phyloP scores from a whole-genome alignment of 2,113 vertebrate genomes.

The Stegostoma tigrinum region DNA sequence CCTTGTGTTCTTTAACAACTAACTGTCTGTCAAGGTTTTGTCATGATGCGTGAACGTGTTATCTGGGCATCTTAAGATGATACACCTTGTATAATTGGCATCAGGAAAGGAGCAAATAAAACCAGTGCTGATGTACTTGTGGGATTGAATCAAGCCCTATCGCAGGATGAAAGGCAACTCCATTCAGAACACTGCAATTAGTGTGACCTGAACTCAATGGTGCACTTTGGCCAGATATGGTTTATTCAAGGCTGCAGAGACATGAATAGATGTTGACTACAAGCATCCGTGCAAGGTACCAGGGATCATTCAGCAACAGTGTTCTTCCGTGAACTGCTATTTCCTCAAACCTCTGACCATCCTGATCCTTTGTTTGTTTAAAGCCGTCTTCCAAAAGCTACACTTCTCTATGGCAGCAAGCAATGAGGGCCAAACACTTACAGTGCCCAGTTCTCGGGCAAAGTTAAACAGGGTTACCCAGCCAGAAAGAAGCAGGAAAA shows the following conservation, averaged over 20 bases:
- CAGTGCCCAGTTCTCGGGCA: background rate
- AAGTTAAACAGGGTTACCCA: background rate
- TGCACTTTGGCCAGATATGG: background rate
- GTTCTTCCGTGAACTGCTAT: background rate
- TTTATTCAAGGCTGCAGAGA: background rate
- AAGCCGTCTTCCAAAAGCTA: background rate
- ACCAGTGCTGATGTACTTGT: background rate
- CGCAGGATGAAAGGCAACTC: background rate
- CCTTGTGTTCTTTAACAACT: background rate
- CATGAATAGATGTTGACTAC: background rate
- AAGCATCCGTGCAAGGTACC: background rate
- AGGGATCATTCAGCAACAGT: background rate
- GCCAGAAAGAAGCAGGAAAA: background rate
- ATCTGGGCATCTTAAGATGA: background rate
- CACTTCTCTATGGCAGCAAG: background rate
- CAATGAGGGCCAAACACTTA: background rate
- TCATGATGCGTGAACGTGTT: background rate
- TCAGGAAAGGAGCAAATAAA: background rate
- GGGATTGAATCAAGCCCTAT: too few relatives aligned
- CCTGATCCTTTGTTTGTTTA: background rate
- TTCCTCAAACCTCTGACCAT: background rate
- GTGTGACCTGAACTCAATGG: background rate
- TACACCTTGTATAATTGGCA: background rate
- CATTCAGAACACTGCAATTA: background rate
- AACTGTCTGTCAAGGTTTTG: background rate